Base-by-base conservation (phyloP, 35 echinoderm and acorn worm genomes). In the Lytechinus pictus region DNA sequence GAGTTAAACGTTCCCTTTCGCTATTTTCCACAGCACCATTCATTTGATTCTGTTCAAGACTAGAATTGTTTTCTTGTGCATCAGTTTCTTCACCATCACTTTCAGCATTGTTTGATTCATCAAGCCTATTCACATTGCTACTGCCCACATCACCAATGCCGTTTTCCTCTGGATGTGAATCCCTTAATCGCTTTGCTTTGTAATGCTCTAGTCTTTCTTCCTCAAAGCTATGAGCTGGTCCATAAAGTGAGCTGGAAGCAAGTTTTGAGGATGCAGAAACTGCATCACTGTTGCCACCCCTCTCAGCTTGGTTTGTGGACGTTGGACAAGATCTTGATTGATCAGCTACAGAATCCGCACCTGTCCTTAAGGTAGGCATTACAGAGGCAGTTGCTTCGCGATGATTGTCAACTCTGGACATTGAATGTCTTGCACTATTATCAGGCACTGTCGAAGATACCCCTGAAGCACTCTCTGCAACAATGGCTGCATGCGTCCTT, bases 371-470 rank as follows among this genome's bases (percentile, higher is more conserved):
- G 16, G 29, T 90, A 54, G 88, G 88, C 52, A 52, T 27, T n/a
- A 14, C 52, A 52, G 88, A 90, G 88, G 52, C 88, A 90, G 27
- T 90, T 90, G 88, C 88, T 44, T 90, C 88, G 24, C n/a, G 66
- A 24, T 79, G 66, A 24, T 79, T 16, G 66, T 79, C 66, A 79
- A 79, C 66, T 24, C 21, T 79, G 16, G 66, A 79, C 66, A 79
- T 6, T 79, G 66, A 16, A 90, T 13, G 88, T 54, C 52, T 90
- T 12, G 10, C 88, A n/a, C 52, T 44, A 10, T 54, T 90, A 54
- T 90, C 88, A 90, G 88, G 88, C n/a, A 90, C 88, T 27, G 92
- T 93, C 5, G 92, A 93, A 9, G 92, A 93, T 10, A 93, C 54
- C 10, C 92, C 92, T 14, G 92, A 93, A 55, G 92, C 92, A 93